A percentile compares a stretch with the other conserved stretches of the same genome.
These are phyloP conservation scores for Ennomos erosarius DNA, from an alignment of 2,888 invertebrate species.

Conservation along the genomic window DNA sequence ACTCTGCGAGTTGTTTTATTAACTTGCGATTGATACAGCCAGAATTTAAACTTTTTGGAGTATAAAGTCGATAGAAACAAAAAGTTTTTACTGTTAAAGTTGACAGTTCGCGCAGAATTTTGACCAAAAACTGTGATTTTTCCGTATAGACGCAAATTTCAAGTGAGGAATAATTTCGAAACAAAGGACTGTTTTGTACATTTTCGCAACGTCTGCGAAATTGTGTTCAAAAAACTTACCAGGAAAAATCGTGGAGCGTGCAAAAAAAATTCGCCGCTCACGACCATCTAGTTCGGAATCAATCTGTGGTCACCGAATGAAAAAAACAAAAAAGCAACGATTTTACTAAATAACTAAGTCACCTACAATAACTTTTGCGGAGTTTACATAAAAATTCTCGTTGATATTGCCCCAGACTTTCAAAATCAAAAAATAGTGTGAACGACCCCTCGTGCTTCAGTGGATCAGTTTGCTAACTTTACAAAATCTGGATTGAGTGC, in stretches of 20 bases:
- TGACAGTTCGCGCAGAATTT: slow-evolving; percentile 82
- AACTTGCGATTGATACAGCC: slow-evolving; percentile 79
- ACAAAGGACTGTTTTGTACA: slow-evolving; percentile 85
- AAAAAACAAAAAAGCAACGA: slow-evolving; percentile 81
- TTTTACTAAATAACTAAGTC: slow-evolving; percentile 58
- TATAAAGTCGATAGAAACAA: slow-evolving; percentile 73
- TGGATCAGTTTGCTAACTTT: slow-evolving; percentile 74
- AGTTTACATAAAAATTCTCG: slow-evolving; percentile 74
- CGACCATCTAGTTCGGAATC: slow-evolving; percentile 79
- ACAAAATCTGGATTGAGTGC: slow-evolving; percentile 79
- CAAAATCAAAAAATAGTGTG: slow-evolving; percentile 72
- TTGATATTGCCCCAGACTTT: slow-evolving; percentile 68
- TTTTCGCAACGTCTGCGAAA: slow-evolving; percentile 83
- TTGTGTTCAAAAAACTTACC: slow-evolving; percentile 82
- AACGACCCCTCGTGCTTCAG: slow-evolving; percentile 76
- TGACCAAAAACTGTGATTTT: slow-evolving; percentile 77
- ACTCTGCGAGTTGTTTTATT: slow-evolving; percentile 75
- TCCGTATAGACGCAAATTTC: slow-evolving; percentile 83
- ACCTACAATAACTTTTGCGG: slow-evolving; percentile 61
- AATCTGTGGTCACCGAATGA: slow-evolving; percentile 78
- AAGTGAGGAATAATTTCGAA: slow-evolving; percentile 79
- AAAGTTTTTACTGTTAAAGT: slow-evolving; percentile 71
- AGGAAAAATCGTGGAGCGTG: slow-evolving; percentile 67
- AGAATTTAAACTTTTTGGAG: slow-evolving; percentile 78
- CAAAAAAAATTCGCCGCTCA: slow-evolving; percentile 63